Evolutionary conservation across 2,888 invertebrate species (phyloP).

Genomic region (Ornithoptera priamus): DNA sequence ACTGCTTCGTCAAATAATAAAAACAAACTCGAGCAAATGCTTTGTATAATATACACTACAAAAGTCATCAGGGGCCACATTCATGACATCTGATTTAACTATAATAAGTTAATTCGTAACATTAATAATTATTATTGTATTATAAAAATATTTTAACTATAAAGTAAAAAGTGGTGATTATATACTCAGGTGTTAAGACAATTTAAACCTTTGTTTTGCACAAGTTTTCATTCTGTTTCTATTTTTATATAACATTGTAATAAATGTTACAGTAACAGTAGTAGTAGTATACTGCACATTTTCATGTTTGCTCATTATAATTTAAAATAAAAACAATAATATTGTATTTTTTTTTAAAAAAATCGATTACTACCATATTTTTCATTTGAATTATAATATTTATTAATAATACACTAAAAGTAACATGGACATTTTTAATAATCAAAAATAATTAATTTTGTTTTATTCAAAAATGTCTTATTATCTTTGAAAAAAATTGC

Average conservation of each 20-base stretch:
- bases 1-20: not conserved
- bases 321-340: not conserved
- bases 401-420: too few relatives aligned
- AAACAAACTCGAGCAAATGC: not conserved
- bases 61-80: slow-evolving; percentile 18
- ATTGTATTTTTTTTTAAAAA: not conserved
- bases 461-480: not conserved
- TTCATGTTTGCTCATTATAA: not conserved
- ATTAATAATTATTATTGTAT: not conserved
- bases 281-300: not conserved
- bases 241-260: slow-evolving; percentile 13
- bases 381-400: too few relatives aligned
- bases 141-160: not conserved
- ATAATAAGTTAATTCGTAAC: not conserved
- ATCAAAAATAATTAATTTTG: too few relatives aligned
- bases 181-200: not conserved
- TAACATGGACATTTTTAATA: too few relatives aligned
- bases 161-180: slow-evolving; percentile 3
- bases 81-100: slow-evolving; percentile 27
- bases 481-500: not conserved
- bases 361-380: too few relatives aligned
- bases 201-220: slow-evolving; percentile 10
- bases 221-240: slow-evolving; percentile 17
- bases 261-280: not conserved
- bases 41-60: not conserved